A percentile compares a stretch with the other conserved stretches of the same genome.
phyloP scores from a whole-genome alignment of 1,140 invertebrate genomes.

The Metaphire vulgaris region DNA sequence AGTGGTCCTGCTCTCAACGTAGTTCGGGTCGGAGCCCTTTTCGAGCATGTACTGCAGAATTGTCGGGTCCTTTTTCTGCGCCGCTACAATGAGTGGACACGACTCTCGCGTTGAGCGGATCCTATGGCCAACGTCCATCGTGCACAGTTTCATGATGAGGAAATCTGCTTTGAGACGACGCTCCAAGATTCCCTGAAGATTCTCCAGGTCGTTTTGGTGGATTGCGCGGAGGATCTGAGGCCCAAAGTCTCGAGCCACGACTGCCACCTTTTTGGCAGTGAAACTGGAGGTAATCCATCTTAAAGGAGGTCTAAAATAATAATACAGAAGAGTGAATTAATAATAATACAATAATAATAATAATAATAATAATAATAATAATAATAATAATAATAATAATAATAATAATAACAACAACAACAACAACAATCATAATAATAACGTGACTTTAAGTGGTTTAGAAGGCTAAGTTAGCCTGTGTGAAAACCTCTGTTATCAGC shows the following conservation, averaged over 20 bases:
- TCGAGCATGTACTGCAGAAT: background rate
- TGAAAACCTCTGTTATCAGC: too few species aligned
- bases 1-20: background rate
- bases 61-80: background rate
- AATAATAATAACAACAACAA: background rate
- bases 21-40: background rate
- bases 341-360: background rate
- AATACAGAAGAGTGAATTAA: background rate
- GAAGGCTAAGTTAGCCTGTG: too few species aligned
- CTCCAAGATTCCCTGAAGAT: background rate
- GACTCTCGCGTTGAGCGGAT: background rate
- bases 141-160: background rate
- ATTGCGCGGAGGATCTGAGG: background rate
- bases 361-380: background rate
- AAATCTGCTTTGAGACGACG: background rate
- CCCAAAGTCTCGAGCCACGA: background rate
- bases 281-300: background rate
- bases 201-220: background rate
- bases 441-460: background rate
- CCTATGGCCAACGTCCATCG: background rate
- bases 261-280: background rate
- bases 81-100: background rate
- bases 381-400: background rate
- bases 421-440: background rate
- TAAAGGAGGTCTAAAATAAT: background rate